Percentiles rank a stretch among this genome's conserved stretches.
These are phyloP conservation scores for Slavum lentiscoides DNA, from an alignment of 2,888 invertebrate species.

Conservation along the genomic window DNA sequence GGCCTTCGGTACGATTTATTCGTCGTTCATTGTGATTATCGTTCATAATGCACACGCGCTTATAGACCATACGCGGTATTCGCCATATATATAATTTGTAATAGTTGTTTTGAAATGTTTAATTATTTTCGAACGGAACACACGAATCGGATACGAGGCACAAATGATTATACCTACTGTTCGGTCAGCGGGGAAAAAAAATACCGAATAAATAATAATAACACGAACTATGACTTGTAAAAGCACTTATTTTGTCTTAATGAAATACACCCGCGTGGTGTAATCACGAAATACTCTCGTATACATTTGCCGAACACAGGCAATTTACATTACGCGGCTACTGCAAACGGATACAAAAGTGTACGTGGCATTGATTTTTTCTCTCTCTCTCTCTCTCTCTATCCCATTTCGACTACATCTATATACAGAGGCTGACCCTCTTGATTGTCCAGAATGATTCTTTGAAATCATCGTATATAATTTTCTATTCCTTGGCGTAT, in stretches of 20 bases:
- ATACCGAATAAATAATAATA: background rate
- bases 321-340: conserved; percentile 16
- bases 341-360: background rate
- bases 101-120: too few relatives aligned
- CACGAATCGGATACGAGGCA: too few relatives aligned
- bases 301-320: background rate
- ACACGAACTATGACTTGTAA: conserved; percentile 36
- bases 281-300: conserved; percentile 2
- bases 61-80: too few relatives aligned
- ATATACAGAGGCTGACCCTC: background rate
- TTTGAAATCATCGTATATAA: conserved; percentile 23
- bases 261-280: conserved; percentile 18
- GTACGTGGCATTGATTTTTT: conserved; percentile 31
- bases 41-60: too few relatives aligned
- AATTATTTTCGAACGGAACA: too few relatives aligned
- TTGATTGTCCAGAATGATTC: conserved; percentile 25
- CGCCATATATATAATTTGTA: too few relatives aligned
- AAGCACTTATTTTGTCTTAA: conserved; percentile 21
- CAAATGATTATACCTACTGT: too few relatives aligned
- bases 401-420: background rate
- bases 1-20: too few relatives aligned
- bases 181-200: background rate
- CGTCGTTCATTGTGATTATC: too few relatives aligned
- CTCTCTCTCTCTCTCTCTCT: background rate
- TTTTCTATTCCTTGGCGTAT: background rate